Conservation (phyloP, 1,140 invertebrate species). For the Steinernema feltiae region DNA sequence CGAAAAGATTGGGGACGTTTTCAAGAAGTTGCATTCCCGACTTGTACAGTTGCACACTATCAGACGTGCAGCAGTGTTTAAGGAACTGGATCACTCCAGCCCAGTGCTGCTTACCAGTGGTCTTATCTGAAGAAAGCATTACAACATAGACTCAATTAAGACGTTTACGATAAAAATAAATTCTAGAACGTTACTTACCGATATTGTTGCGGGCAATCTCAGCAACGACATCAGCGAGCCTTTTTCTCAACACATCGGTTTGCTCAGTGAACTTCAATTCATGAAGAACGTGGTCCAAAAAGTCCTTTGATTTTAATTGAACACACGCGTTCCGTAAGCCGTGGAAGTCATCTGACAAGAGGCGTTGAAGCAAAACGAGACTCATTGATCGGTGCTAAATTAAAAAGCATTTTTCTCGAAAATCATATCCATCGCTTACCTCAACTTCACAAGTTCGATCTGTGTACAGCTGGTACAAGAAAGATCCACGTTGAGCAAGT, state of each 20-base stretch:
- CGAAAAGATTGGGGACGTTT: conserved; percentile 89
- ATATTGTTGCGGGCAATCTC: conserved; percentile 89
- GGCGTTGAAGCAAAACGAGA: conserved; percentile 78
- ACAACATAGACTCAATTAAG: no score
- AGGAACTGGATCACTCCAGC: conserved; percentile 91
- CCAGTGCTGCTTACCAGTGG: conserved; percentile 92
- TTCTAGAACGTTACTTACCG: conserved; percentile 55
- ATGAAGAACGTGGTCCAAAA: conserved; percentile 78
- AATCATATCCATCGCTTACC: conserved; percentile 16
- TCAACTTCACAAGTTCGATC: conserved; percentile 38
- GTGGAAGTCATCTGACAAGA: conserved; percentile 80
- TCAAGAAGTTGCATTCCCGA: conserved; percentile 87
- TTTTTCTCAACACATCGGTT: conserved; percentile 70
- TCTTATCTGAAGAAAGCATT: no score
- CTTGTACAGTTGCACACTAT: conserved; percentile 75
- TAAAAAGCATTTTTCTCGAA: neutral
- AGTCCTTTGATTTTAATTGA: conserved; percentile 71
- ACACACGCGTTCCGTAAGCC: conserved; percentile 74
- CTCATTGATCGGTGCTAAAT: conserved; percentile 70
- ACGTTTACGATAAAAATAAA: neutral
- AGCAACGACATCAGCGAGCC: conserved; percentile 85
- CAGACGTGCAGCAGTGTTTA: conserved; percentile 82
- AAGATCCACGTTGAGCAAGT: conserved; percentile 38
- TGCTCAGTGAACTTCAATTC: conserved; percentile 75
- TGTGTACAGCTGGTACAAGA: conserved; percentile 54